A percentile compares a stretch with the other conserved stretches of the same genome.
phyloP scores from a whole-genome alignment of 2,888 invertebrate species.

The Ectemnius continuus region DNA sequence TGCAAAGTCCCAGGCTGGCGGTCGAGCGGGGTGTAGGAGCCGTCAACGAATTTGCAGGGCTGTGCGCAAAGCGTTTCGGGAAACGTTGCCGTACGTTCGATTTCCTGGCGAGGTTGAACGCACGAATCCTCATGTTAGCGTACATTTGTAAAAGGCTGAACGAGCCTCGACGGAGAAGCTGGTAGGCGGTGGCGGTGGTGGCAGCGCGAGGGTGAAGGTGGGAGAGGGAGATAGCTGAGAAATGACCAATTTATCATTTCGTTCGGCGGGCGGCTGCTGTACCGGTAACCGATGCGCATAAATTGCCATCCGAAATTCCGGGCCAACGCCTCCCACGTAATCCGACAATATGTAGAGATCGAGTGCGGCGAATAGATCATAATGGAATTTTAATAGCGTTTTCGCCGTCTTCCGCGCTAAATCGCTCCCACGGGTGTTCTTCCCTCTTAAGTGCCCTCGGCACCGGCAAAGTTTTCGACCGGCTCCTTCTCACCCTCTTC shows the following conservation, averaged over 20 bases:
- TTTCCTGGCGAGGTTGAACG: slow-evolving; percentile 25
- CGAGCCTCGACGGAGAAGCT: too few species aligned
- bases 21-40: slow-evolving; percentile 22
- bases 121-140: slow-evolving; percentile 25
- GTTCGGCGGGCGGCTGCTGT: slow-evolving; percentile 30
- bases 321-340: slow-evolving; percentile 47
- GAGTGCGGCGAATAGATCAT: slow-evolving; percentile 63
- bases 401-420: slow-evolving; percentile 60
- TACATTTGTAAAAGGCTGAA: slow-evolving; percentile 41
- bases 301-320: slow-evolving; percentile 62
- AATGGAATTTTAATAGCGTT: slow-evolving; percentile 73
- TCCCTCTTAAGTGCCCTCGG: slow-evolving; percentile 18
- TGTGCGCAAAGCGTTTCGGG: slow-evolving; percentile 43
- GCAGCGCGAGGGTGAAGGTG: too few species aligned
- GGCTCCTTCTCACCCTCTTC: not conserved
- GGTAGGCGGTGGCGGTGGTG: too few species aligned
- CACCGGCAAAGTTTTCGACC: slow-evolving; percentile 41
- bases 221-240: slow-evolving; percentile 33
- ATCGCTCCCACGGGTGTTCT: slow-evolving; percentile 61
- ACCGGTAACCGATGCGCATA: slow-evolving; percentile 69
- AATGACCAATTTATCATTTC: slow-evolving; percentile 60
- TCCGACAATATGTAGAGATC: slow-evolving; percentile 48
- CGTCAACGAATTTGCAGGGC: slow-evolving; percentile 51
- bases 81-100: slow-evolving; percentile 37
- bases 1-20: slow-evolving; percentile 61